These are phyloP conservation scores for Eubucco bourcierii DNA, from an alignment of 2,113 vertebrate species.

Conservation along the genomic window DNA sequence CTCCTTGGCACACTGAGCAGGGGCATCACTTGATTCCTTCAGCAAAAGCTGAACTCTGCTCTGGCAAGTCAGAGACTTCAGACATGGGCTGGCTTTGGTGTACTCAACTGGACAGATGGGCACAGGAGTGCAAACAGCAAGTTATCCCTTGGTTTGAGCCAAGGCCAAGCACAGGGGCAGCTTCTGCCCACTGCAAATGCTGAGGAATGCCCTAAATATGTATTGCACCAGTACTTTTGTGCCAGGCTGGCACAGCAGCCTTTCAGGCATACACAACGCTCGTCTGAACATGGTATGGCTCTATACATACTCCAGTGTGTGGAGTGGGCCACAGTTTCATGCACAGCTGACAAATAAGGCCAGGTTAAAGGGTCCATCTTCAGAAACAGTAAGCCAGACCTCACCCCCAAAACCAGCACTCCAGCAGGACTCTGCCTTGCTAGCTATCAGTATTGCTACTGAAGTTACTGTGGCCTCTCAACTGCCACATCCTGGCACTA, in stretches of 20 bases:
- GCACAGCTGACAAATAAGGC: background rate
- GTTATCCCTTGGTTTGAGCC: background rate
- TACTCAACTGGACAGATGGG: background rate
- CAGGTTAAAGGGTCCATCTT: background rate
- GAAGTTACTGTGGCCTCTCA: background rate
- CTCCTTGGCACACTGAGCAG: background rate
- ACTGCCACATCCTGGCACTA: background rate
- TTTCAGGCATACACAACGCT: background rate
- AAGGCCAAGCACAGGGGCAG: background rate
- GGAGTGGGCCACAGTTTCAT: background rate
- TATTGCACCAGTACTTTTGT: background rate
- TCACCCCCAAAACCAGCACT: background rate
- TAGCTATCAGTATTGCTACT: background rate
- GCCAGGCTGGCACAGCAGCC: background rate
- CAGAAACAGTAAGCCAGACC: background rate
- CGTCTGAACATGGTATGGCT: background rate
- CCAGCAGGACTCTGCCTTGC: background rate
- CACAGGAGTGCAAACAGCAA: background rate
- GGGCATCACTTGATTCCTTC: background rate
- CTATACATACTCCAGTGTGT: background rate
- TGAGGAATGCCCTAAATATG: background rate
- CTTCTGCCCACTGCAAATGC: background rate
- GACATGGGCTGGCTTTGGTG: background rate
- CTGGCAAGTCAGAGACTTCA: background rate
- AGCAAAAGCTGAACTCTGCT: background rate